phyloP scores from a whole-genome alignment of 2,113 vertebrate genomes.

The Nothoprocta perdicaria region DNA sequence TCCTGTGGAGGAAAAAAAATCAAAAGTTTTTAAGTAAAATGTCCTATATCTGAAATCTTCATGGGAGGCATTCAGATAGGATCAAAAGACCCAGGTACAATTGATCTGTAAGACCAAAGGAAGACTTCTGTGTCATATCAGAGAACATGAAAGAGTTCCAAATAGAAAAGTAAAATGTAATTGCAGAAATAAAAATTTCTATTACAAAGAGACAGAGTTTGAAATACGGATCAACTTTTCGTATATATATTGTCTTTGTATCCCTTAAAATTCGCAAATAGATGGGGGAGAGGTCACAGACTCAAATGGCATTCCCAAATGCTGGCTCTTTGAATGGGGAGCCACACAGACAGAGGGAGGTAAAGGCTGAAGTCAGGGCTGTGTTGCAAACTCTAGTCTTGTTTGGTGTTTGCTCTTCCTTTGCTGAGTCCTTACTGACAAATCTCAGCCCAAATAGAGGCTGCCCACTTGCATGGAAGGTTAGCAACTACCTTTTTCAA shows the following conservation, averaged over 20 bases:
- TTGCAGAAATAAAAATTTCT: not conserved
- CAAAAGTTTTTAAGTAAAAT: not conserved
- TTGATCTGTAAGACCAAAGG: not conserved
- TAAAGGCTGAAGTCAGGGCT: not conserved
- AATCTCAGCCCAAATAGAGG: not conserved
- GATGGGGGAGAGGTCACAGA: not conserved
- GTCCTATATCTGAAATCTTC: not conserved
- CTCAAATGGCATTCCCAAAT: not conserved
- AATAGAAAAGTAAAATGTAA: not conserved
- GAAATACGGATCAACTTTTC: not conserved
- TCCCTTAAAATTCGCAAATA: not conserved
- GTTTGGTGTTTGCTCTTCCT: not conserved
- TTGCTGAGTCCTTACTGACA: not conserved
- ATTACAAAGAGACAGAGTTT: not conserved
- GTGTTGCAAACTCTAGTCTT: not conserved
- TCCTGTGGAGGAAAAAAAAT: not conserved
- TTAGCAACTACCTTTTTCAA: not conserved
- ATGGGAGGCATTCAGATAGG: not conserved
- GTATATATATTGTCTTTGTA: not conserved
- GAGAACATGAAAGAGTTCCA: not conserved
- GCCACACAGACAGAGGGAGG: rapidly evolving
- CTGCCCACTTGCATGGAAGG: not conserved
- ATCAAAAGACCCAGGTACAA: not conserved
- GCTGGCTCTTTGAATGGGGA: not conserved
- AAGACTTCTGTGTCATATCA: not conserved